Evolutionary conservation across 2,113 vertebrate genomes (phyloP).

Genomic region (Daboia siamensis): DNA sequence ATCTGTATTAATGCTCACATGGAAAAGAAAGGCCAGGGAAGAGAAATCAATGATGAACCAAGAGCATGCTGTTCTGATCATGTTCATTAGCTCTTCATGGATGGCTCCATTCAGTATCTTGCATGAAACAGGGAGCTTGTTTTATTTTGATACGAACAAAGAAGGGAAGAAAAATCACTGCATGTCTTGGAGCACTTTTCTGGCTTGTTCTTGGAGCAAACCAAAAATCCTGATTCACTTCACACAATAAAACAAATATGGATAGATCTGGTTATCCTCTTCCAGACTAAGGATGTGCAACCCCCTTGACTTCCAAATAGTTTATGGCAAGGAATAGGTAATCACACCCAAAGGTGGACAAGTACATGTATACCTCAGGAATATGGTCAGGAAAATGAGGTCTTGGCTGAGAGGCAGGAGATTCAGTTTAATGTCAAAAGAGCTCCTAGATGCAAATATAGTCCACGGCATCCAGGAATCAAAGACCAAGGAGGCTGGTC

Average conservation of each 20-base stretch:
- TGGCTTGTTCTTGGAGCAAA: neutral
- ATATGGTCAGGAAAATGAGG: no score
- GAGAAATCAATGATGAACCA: neutral
- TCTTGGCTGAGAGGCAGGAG: no score
- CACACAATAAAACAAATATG: neutral
- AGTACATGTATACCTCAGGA: no score
- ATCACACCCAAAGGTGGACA: no score
- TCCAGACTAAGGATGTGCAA: neutral
- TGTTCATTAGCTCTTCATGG: neutral
- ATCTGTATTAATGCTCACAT: neutral
- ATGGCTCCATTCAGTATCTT: neutral
- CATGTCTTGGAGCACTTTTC: neutral
- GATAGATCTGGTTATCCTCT: neutral
- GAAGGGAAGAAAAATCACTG: neutral
- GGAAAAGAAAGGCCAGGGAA: neutral
- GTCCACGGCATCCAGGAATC: no score
- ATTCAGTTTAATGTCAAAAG: no score
- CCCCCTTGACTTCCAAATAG: no score
- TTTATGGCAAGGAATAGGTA: no score
- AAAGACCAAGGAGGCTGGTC: no score
- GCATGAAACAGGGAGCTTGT: neutral
- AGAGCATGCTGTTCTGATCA: neutral
- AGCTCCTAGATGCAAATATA: no score
- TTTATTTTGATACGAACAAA: neutral
- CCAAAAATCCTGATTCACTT: neutral